Base-by-base conservation (phyloP, 1,140 invertebrate genomes). In the Pachyrhynchus sulphureomaculatus region DNA sequence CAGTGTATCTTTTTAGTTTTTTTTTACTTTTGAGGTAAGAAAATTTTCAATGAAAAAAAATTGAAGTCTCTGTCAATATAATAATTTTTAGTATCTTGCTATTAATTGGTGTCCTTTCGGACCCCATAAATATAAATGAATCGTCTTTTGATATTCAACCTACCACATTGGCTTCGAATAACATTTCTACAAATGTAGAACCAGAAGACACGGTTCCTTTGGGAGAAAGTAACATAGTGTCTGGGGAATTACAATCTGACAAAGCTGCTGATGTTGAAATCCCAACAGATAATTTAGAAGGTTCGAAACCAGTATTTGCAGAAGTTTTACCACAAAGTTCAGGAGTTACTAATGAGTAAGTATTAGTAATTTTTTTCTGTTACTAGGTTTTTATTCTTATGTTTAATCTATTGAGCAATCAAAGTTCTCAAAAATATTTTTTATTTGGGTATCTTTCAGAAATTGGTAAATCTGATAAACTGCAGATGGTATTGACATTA, bases 261-360 rank as follows among this genome's bases (percentile, higher is more conserved):
- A 47, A n/a, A 18, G 6, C 6, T 8, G 3, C 3, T 26, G 21
- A 29, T 13, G 4, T n/a, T 15, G 26, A 6, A 13, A 18, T 39
- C 8, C 21, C 44, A 3, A 29, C 12, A 15, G 44, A 47, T 21
- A 20, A 18, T 9, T 8, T 42, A 42, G 10, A 4, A 47, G 21
- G 23, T 29, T 32, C 13, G 3, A 15, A 29, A 47, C 10, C 15
- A 32, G 23, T 29, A 47, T 47, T 29, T 29, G 26, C 44, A 26
- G 44, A 47, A 47, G 44, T 47, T 20, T 9, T 8, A 13, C 29
- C 44, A n/a, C n/a, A 24, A 47, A 10, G 17, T 13, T n/a, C 44
- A 21, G 44, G n/a, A 13, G 44, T 47, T 47, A 23, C 13, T 4
- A 47, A 47, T 13, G 44, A 47, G 44, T 47, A 26, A 47, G 44